Base-by-base conservation (phyloP, 2,797 vertebrate genomes). In the Enteromius viviparus region DNA sequence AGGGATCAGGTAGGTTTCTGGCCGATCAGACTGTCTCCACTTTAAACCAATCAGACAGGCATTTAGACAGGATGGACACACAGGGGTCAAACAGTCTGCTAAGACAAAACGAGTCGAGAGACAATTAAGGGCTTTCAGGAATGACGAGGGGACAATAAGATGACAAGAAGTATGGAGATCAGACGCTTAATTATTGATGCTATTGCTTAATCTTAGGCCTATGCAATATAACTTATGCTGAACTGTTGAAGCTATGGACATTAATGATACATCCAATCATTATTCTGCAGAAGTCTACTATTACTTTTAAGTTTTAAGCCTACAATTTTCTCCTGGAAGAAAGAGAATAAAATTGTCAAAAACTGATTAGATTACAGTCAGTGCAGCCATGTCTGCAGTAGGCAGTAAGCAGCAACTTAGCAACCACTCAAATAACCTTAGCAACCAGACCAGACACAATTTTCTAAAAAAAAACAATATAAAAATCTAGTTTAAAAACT, bases 21-120 rank as follows among this genome's bases (percentile, higher is more conserved):
- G 10, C 26, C 32, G 15, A 77, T 83, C 81, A 83, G 51, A 65
- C 64, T 58, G 74, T 70, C 81, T 77, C 74, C 81, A 83, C 53
- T 83, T 70, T 78, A 83, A 83, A 83, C 65, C 81, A 83, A 78
- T 83, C 81, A 77, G 75, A 83, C 53, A 49, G 51, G 53, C 64
- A 70, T n/a, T 83, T 83, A 77, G 74, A 60, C 40, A 19, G 75
- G 6, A 70, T 6, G 53, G 75, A 53, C 37, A 6, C 29, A 14
- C 40, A 15, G 53, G 40, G 75, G 65, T 77, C 75, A 78, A 74
- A 75, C 26, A 34, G 45, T 49, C 76, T 75, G 69, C 77, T 29
- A 68, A 83, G 76, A 83, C 70, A 72, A 83, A 78, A 79, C 40
- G 49, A 78, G 19, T 40, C 15, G 0, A 29, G 40, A 72, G 81